phyloP scores from a whole-genome alignment of 2,113 vertebrate species.

The Limanda limanda region DNA sequence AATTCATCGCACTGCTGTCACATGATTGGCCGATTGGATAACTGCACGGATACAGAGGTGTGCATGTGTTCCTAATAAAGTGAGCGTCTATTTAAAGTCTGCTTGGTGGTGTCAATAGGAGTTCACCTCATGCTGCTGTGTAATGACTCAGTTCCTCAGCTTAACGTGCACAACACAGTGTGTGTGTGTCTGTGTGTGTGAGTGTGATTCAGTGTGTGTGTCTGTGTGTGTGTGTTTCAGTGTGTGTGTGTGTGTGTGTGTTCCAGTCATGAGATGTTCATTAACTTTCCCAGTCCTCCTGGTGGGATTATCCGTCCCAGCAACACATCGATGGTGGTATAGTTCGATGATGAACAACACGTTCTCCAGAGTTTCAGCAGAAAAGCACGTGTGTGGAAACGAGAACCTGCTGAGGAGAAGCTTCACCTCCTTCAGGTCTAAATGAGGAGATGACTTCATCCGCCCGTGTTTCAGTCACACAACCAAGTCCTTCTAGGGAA shows the following conservation, averaged over 20 bases:
- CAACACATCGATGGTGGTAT: background rate
- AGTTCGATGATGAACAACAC: no score
- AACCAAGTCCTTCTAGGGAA: slow-evolving; percentile 70
- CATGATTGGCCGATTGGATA: slow-evolving; percentile 1
- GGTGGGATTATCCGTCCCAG: slow-evolving; percentile 35
- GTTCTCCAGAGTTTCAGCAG: no score
- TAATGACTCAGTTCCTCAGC: slow-evolving; percentile 8
- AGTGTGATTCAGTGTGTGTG: slow-evolving; percentile 8
- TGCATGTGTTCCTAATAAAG: background rate
- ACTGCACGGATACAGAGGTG: no score
- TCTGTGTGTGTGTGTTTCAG: background rate
- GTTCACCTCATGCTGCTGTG: background rate
- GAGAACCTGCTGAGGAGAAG: background rate
- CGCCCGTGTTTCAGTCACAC: slow-evolving; percentile 4
- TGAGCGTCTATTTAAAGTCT: background rate
- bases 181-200: background rate
- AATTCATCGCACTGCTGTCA: background rate
- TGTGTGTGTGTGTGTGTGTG: background rate
- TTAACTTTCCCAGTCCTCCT: slow-evolving; percentile 33
- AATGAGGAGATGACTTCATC: slow-evolving; percentile 57
- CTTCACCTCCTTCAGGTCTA: background rate
- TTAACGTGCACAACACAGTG: background rate
- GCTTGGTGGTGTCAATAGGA: background rate
- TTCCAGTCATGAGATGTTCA: slow-evolving; percentile 40
- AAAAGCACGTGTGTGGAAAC: no score